A percentile compares a stretch with the other conserved stretches of the same genome.
phyloP scores from a whole-genome alignment of 2,888 invertebrate genomes.

The Zele albiditarsus region DNA sequence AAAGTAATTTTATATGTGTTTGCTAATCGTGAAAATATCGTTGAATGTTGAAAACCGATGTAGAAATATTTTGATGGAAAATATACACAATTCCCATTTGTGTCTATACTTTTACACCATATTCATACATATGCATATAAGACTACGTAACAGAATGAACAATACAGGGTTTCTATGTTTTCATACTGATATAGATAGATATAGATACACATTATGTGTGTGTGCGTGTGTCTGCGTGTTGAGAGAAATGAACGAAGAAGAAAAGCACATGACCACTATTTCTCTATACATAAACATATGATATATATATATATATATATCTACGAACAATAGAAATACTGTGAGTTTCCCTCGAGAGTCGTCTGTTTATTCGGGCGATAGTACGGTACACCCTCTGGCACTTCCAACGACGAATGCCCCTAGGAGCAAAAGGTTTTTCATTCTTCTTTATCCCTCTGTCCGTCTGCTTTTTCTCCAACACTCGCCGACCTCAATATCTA shows the following conservation, averaged over 20 bases:
- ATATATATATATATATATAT: background rate
- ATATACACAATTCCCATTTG: background rate
- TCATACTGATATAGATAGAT: no score
- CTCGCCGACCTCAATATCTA: slow-evolving; percentile 22
- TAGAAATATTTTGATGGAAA: background rate
- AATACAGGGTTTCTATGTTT: no score
- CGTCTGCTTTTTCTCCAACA: background rate
- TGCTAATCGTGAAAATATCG: no score
- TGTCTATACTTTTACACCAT: background rate
- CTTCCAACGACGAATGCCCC: slow-evolving; percentile 24
- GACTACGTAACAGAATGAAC: no score
- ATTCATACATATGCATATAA: background rate
- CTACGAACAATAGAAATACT: slow-evolving; percentile 21
- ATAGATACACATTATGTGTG: background rate
- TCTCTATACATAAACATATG: slow-evolving; percentile 27
- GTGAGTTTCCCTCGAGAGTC: slow-evolving; percentile 23
- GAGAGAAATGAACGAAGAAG: slow-evolving; percentile 3
- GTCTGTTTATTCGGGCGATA: slow-evolving; percentile 36
- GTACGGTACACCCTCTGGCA: slow-evolving; percentile 22
- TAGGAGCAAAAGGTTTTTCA: slow-evolving; percentile 10
- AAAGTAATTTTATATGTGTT: no score
- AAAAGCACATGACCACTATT: slow-evolving; percentile 32
- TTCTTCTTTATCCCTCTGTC: background rate
- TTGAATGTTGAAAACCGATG: background rate
- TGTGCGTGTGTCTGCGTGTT: background rate